phyloP scores from a whole-genome alignment of 2,113 vertebrate species.

The Bostrychus sinensis region DNA sequence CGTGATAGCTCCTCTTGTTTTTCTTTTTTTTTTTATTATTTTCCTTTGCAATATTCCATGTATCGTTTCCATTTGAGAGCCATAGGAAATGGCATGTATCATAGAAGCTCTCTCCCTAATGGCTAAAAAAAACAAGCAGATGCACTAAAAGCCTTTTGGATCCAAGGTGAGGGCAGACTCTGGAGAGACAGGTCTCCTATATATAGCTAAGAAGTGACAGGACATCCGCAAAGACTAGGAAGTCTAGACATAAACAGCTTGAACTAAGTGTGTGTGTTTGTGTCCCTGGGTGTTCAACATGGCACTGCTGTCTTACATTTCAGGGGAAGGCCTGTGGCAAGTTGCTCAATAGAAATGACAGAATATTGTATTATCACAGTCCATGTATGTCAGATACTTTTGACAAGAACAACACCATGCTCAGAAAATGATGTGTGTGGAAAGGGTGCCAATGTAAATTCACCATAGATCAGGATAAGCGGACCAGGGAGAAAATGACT shows the following conservation, averaged over 20 bases:
- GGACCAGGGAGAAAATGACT: slow-evolving; percentile 63
- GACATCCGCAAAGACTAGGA: slow-evolving; percentile 66
- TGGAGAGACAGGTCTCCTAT: slow-evolving; percentile 52
- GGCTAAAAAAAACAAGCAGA: slow-evolving; percentile 25
- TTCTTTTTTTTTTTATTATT: too few relatives aligned
- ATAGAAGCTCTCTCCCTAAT: slow-evolving; percentile 12
- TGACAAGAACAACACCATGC: background rate
- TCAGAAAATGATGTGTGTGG: slow-evolving; percentile 1
- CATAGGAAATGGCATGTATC: background rate
- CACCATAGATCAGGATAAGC: slow-evolving; percentile 43
- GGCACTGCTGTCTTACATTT: slow-evolving; percentile 51
- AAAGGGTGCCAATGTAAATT: slow-evolving; percentile 8
- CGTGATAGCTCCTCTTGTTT: background rate
- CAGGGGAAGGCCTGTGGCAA: slow-evolving; percentile 28
- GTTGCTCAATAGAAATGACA: slow-evolving; percentile 29
- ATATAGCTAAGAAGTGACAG: slow-evolving; percentile 70
- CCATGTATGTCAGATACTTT: slow-evolving; percentile 14
- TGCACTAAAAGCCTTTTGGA: slow-evolving; percentile 37
- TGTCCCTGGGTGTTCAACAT: slow-evolving; percentile 2
- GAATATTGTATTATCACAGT: slow-evolving; percentile 21
- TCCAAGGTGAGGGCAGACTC: slow-evolving; percentile 33
- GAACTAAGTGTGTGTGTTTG: slow-evolving; percentile 20
- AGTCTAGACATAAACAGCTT: slow-evolving; percentile 61
- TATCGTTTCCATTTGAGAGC: too few relatives aligned
- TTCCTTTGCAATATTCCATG: background rate